Conservation (phyloP, 1,140 invertebrate genomes). For the Macrotrachela quadricornifera region DNA sequence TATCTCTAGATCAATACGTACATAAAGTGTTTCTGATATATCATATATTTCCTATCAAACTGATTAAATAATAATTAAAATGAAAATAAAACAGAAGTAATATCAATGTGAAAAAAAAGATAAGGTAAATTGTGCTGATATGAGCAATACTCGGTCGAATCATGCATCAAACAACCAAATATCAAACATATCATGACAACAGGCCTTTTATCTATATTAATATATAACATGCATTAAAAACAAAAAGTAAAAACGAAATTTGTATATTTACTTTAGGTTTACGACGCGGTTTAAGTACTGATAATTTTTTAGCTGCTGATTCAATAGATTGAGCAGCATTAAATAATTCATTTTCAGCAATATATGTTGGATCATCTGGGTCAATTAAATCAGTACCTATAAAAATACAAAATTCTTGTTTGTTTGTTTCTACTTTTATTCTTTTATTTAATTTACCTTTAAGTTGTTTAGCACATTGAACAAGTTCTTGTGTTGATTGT, state of each 20-base stretch:
- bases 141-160: constrained; percentile 8
- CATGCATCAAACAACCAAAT: constrained; percentile 6
- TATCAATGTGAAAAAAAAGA: no score
- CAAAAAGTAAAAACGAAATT: constrained; percentile 9
- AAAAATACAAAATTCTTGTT: no score
- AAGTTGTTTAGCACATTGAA: constrained; percentile 61
- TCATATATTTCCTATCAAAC: no score
- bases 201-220: no score
- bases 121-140: constrained; percentile 1
- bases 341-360: constrained; percentile 90
- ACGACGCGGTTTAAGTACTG: constrained; percentile 56
- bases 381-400: constrained; percentile 66
- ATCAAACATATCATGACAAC: constrained; percentile 6
- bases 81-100: no score
- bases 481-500: constrained; percentile 65
- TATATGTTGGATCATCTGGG: constrained; percentile 83
- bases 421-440: no score
- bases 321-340: constrained; percentile 91
- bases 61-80: no score
- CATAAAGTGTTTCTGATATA: no score
- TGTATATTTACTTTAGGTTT: constrained; percentile 17
- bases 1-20: no score
- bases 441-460: constrained; percentile 44
- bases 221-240: constrained; percentile 24
- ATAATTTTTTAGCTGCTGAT: constrained; percentile 82